Evolutionary conservation across 1,140 invertebrate genomes (phyloP).

Genomic region (Papilio machaon): DNA sequence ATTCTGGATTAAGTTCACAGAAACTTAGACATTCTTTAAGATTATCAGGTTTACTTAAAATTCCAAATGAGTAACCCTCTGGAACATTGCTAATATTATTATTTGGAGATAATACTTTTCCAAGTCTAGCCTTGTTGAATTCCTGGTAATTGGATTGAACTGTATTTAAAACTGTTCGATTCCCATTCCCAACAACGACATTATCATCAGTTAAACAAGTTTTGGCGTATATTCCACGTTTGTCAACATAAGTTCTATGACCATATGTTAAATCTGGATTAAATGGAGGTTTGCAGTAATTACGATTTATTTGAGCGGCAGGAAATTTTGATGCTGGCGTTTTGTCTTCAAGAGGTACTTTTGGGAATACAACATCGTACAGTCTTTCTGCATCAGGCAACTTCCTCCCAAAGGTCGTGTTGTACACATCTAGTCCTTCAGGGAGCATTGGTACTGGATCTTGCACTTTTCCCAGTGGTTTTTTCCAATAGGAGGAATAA

Average conservation of each 20-base stretch:
- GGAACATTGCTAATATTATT: slow-evolving; percentile 76
- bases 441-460: slow-evolving; percentile 80
- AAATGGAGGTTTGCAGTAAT: slow-evolving; percentile 70
- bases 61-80: slow-evolving; percentile 76
- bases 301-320: slow-evolving; percentile 66
- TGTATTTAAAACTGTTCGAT: slow-evolving; percentile 60
- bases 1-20: slow-evolving; percentile 73
- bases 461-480: slow-evolving; percentile 67
- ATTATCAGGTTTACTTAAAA: slow-evolving; percentile 60
- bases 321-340: slow-evolving; percentile 67
- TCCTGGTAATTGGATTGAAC: slow-evolving; percentile 73
- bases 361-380: slow-evolving; percentile 70
- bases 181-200: slow-evolving; percentile 58
- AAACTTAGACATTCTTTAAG: slow-evolving; percentile 66
- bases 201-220: slow-evolving; percentile 77
- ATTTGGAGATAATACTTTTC: slow-evolving; percentile 74
- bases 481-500: slow-evolving; percentile 81
- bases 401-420: slow-evolving; percentile 78
- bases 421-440: slow-evolving; percentile 70
- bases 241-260: slow-evolving; percentile 72
- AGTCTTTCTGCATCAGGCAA: slow-evolving; percentile 60
- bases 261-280: slow-evolving; percentile 72
- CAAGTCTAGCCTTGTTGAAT: slow-evolving; percentile 64
- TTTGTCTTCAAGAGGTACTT: slow-evolving; percentile 66
- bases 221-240: slow-evolving; percentile 72